A percentile compares a stretch with the other conserved stretches of the same genome.
Evolutionary conservation across 1,140 invertebrate species (phyloP).

Genomic region (Oscheius sp.): DNA sequence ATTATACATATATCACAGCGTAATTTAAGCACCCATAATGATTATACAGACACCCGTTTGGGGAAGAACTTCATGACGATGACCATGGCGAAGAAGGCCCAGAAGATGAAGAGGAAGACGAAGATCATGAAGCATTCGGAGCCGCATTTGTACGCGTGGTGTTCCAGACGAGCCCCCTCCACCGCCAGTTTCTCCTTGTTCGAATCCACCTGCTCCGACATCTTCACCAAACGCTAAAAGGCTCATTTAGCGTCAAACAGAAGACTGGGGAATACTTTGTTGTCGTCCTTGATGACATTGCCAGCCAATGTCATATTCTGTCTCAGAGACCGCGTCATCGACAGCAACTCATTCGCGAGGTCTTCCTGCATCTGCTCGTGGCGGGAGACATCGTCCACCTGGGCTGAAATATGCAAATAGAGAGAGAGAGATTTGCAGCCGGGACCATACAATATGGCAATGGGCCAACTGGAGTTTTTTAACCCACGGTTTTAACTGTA

Average conservation of each 20-base stretch:
- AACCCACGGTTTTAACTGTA: too few relatives aligned
- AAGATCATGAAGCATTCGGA: constrained; percentile 55
- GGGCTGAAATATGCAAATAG: neutral
- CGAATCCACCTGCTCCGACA: constrained; percentile 19
- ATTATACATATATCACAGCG: too few relatives aligned
- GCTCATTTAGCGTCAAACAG: neutral
- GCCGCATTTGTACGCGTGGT: constrained; percentile 57
- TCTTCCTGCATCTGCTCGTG: constrained; percentile 45
- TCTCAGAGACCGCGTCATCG: constrained; percentile 51
- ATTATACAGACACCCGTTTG: constrained; percentile 34
- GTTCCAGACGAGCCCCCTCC: constrained; percentile 41
- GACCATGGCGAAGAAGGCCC: constrained; percentile 53
- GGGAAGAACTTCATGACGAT: constrained; percentile 57
- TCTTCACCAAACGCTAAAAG: constrained; percentile 14
- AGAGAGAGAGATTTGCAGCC: neutral
- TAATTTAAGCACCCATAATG: too few relatives aligned
- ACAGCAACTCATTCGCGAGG: constrained; percentile 49
- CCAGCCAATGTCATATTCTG: constrained; percentile 54
- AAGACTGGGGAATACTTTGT: constrained; percentile 28
- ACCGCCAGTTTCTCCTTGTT: constrained; percentile 14
- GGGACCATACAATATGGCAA: too few relatives aligned
- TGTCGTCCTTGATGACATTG: constrained; percentile 55
- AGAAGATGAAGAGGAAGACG: constrained; percentile 51
- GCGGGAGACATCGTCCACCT: constrained; percentile 4
- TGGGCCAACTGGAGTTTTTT: too few relatives aligned